Percentiles rank a stretch among this genome's conserved stretches.
Evolutionary conservation across 2,797 vertebrate species (phyloP).

Genomic region (Acomys russatus): DNA sequence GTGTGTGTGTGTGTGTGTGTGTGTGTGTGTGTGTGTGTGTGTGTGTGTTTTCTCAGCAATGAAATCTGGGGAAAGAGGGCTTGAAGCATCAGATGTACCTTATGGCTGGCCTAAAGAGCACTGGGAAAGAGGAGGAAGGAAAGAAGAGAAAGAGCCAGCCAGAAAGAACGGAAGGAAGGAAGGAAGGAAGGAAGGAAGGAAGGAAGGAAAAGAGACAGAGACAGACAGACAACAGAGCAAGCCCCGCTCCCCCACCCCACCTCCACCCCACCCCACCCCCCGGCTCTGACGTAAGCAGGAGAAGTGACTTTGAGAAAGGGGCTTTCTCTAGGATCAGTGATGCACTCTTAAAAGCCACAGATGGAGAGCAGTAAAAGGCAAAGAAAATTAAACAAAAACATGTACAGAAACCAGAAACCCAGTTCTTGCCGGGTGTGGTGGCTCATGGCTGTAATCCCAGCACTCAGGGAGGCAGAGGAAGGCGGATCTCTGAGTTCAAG

Average conservation of each 20-base stretch:
- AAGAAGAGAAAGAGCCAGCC: neutral
- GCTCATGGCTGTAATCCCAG: too few relatives aligned
- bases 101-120: accelerated
- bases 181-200: neutral
- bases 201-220: too few relatives aligned
- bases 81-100: accelerated
- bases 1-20: too few relatives aligned
- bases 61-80: neutral
- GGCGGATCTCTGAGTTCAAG: too few relatives aligned
- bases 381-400: neutral
- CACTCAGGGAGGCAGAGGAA: too few relatives aligned
- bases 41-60: neutral
- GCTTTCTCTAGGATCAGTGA: neutral
- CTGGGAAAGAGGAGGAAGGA: accelerated
- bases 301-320: neutral
- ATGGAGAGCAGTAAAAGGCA: neutral
- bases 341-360: neutral
- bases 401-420: neutral
- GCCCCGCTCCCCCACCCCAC: too few relatives aligned
- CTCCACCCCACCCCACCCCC: too few relatives aligned
- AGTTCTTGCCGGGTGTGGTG: too few relatives aligned
- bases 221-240: too few relatives aligned
- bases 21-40: too few relatives aligned
- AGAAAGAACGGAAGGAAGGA: too few relatives aligned
- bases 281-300: neutral